These are phyloP conservation scores for Alligator sinensis DNA, from an alignment of 2,113 vertebrate genomes.

Conservation along the genomic window DNA sequence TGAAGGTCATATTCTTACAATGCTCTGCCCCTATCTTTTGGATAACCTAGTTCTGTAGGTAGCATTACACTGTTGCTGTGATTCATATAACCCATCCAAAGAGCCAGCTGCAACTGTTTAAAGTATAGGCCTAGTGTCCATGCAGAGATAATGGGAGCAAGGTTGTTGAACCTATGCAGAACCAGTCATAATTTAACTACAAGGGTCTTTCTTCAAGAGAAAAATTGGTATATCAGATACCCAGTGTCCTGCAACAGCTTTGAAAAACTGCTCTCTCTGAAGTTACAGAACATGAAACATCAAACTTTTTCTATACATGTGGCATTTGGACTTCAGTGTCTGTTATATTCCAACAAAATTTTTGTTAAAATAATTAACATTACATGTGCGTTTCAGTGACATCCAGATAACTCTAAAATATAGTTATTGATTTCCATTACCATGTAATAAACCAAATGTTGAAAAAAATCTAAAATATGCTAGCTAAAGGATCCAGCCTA, in stretches of 20 bases:
- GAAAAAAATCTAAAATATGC: not conserved
- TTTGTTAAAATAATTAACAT: not conserved
- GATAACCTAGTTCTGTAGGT: not conserved
- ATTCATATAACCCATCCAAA: too few relatives aligned
- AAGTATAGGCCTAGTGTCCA: too few relatives aligned
- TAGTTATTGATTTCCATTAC: not conserved
- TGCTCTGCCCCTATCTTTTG: too few relatives aligned
- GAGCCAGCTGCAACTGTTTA: too few relatives aligned
- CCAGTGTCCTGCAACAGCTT: not conserved
- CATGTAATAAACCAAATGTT: not conserved
- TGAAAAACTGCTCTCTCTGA: not conserved
- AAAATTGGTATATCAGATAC: not conserved
- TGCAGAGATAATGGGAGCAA: too few relatives aligned
- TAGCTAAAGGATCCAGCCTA: not conserved
- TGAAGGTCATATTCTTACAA: too few relatives aligned
- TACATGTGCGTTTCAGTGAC: not conserved
- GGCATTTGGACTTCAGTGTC: not conserved
- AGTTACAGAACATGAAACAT: not conserved
- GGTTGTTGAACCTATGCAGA: not conserved
- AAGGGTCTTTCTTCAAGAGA: not conserved
- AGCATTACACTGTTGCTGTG: not conserved
- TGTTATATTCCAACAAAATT: not conserved
- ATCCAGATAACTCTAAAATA: not conserved
- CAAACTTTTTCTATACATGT: not conserved
- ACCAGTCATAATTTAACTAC: not conserved